Evolutionary conservation across 2,888 invertebrate species (phyloP), one percentile per base, ranked within the genome.

Genomic region (Geophilus truncorum): DNA sequence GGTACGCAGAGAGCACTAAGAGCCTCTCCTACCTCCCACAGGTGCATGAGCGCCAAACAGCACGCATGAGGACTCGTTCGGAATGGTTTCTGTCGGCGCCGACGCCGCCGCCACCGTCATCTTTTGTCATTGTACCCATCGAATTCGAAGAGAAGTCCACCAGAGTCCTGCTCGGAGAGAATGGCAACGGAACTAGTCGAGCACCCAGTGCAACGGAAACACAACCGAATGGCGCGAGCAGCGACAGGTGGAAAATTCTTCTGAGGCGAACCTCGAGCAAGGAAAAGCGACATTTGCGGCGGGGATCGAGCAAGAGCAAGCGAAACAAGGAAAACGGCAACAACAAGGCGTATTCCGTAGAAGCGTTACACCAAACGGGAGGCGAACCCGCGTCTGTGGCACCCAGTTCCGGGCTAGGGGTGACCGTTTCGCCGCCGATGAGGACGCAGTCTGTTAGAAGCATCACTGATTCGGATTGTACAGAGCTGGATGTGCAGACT

Each of bases 31-130:
- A 94, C 88, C 90, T 96, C 86, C 95, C 95, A 83, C 94, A 94
- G 92, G 95, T 95, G 85, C 96, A 96, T 90, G 96, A 96, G 89
- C 91, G 96, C 87, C 98, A 98, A 90, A 93, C 97, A 83, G 95
- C 95, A 87, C 91, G 98, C 85, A 96, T 98, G 95, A 92, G 95
- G 87, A 96, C 97, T 84, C 92, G 98, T 85, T 97, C 97, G 82
- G 97, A 98, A 89, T 98, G 98, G 98, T 98, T 97, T 90, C 91
- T 95, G 88, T 92, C 92, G 85, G 92, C 92, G 81, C 90, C 90
- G 78, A 84, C 84, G 82, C 84, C 84, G 78, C 84, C 84, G 82
- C 83, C 84, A 82, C 83, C 84, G 10, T 28, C 79, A 18, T 79
- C 79, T 9, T 32, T 79, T 10, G 82, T 82, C 62, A 83, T 84